phyloP scores from a whole-genome alignment of 2,797 vertebrate genomes.

The Acipenser oxyrinchus region DNA sequence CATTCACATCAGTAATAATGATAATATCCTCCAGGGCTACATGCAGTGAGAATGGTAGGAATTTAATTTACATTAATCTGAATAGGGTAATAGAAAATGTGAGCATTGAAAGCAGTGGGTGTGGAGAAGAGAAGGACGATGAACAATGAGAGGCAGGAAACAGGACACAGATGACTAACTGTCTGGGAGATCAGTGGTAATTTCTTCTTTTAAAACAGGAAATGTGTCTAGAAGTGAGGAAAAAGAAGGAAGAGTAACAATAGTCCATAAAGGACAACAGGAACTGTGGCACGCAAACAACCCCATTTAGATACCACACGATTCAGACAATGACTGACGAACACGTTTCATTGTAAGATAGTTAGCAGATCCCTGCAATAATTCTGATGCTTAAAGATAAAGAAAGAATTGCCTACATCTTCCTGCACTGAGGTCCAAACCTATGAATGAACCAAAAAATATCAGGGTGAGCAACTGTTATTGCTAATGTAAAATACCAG shows the following conservation, averaged over 20 bases:
- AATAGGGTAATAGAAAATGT: conserved; percentile 29
- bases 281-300: conserved; percentile 15
- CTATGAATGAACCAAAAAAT: no score
- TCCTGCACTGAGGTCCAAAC: no score
- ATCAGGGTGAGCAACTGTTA: no score
- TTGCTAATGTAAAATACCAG: no score
- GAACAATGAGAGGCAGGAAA: conserved; percentile 44
- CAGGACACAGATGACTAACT: conserved; percentile 35
- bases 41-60: conserved; percentile 23
- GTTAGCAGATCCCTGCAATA: conserved; percentile 3
- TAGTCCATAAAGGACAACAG: conserved; percentile 17
- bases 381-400: neutral
- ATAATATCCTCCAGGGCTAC: conserved; percentile 17
- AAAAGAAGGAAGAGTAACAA: conserved; percentile 11
- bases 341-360: conserved; percentile 2
- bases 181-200: conserved; percentile 27
- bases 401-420: neutral
- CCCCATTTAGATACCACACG: neutral
- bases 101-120: conserved; percentile 16
- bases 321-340: neutral
- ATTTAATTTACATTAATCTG: conserved; percentile 28
- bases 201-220: conserved; percentile 38
- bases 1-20: conserved; percentile 28
- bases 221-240: conserved; percentile 26
- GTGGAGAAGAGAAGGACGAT: conserved; percentile 17